These are phyloP conservation scores for Phalacrocorax aristotelis DNA, from an alignment of 2,113 vertebrate genomes.

Conservation along the genomic window DNA sequence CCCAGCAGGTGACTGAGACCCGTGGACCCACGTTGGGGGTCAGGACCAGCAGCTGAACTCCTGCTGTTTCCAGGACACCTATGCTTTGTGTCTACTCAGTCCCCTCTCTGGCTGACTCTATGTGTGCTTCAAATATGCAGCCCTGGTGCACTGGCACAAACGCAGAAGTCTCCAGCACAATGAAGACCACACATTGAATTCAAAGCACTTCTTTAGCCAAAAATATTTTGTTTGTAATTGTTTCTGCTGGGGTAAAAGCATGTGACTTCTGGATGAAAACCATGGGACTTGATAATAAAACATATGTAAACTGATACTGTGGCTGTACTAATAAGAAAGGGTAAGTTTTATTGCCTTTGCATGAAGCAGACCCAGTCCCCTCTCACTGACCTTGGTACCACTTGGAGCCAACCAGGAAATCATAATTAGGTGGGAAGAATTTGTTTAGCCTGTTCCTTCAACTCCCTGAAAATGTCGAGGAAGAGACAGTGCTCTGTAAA, in stretches of 20 bases:
- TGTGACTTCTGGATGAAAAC: neutral
- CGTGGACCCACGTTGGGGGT: accelerated
- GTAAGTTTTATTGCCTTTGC: neutral
- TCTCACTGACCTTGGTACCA: neutral
- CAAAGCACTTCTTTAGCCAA: neutral
- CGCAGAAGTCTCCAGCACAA: accelerated
- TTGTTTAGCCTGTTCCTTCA: neutral
- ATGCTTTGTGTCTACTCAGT: too few relatives aligned
- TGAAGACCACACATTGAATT: accelerated
- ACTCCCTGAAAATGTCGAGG: neutral
- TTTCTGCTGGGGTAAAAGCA: neutral
- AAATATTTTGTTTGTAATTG: neutral
- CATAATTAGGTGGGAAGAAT: neutral
- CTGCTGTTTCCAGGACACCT: neutral
- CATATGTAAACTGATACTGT: neutral
- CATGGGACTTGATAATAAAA: neutral
- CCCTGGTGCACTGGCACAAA: accelerated
- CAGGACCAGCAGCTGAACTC: neutral
- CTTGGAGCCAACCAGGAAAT: neutral
- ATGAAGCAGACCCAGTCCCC: neutral
- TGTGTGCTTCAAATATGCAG: accelerated
- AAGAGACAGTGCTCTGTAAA: neutral
- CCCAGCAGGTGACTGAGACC: neutral
- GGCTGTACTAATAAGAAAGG: neutral
- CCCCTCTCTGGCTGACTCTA: neutral